Base-by-base conservation (phyloP, 2,888 invertebrate species). In the Hedychridium roseum region DNA sequence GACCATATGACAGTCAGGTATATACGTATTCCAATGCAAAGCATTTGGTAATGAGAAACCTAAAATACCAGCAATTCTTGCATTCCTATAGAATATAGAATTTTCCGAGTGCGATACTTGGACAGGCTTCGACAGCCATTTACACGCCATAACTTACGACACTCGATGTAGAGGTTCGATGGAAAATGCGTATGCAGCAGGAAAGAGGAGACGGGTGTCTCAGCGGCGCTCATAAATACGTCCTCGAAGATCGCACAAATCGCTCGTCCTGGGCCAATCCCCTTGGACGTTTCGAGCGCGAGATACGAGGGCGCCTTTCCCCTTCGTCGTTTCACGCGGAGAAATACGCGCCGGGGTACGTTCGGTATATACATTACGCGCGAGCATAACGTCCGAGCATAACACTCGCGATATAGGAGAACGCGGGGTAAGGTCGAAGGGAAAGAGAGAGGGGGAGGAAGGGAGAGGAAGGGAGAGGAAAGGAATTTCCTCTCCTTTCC, bases 211-310 rank as follows among this genome's bases (percentile, higher is more conserved):
- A 28, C 50, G 26, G 45, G 17, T 43, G 43, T 36, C 41, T 41
- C 48, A 50, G 45, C 27, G 45, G 61, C 56, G 60, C 61, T 69
- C 71, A 68, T 73, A 75, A 74, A 76, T 74, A 74, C 64, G 63
- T 66, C 62, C 61, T 58, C 59, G 63, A 66, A 65, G 68, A 63
- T 65, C 64, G 67, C 67, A 68, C 71, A 70, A 74, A 74, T 74
- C 73, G 69, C 65, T 68, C 67, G 65, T 64, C 54, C 45, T 50
- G 58, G 47, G 57, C 60, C 69, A 66, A 71, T 69, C 63, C 61
- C 58, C 59, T 61, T 57, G 56, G 63, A 66, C 53, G 57, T 64
- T 38, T 35, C 57, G 41, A 23, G 43, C 39, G 39, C 56, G 28
- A 63, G 61, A 63, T 61, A 64, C 54, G 61, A 50, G 47, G 34